Conservation (phyloP, 2,888 invertebrate genomes). For the Tryphoninae sp. region DNA sequence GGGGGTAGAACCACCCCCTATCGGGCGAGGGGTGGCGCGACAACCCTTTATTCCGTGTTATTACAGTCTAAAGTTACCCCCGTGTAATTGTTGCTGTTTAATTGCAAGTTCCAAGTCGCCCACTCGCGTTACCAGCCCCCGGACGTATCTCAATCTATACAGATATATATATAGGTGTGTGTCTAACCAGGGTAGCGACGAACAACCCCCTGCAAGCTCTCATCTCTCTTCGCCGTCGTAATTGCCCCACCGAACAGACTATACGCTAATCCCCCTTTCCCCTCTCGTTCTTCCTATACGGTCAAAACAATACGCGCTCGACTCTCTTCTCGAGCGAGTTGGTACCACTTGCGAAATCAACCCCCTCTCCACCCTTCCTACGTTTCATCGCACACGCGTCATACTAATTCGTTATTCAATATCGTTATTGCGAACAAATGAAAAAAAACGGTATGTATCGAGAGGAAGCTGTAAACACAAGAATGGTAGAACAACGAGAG, state of each 20-base stretch:
- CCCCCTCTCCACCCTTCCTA: not conserved
- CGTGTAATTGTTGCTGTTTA: conserved; percentile 82
- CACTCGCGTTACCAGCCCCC: conserved; percentile 68
- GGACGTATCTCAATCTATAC: not conserved
- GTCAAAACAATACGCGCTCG: conserved; percentile 48
- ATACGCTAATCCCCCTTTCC: conserved; percentile 1
- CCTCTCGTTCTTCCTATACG: conserved; percentile 24
- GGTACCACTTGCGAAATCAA: conserved; percentile 17
- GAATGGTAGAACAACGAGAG: not conserved
- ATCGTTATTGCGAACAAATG: conserved; percentile 49
- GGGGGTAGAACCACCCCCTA: conserved; percentile 70
- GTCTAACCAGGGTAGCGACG: conserved; percentile 50
- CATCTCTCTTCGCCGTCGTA: conserved; percentile 25
- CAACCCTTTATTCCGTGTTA: conserved; percentile 81
- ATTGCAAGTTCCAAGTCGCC: conserved; percentile 81
- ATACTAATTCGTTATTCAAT: conserved; percentile 53
- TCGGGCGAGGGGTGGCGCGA: conserved; percentile 55
- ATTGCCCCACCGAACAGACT: conserved; percentile 41
- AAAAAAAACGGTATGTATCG: not conserved
- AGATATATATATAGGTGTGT: not conserved
- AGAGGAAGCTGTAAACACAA: not conserved
- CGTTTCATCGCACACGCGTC: not conserved
- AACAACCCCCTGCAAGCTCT: conserved; percentile 29
- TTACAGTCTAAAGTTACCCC: conserved; percentile 81
- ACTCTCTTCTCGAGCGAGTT: conserved; percentile 37